Evolutionary conservation across 2,113 vertebrate species (phyloP).

Genomic region (Carollia perspicillata): DNA sequence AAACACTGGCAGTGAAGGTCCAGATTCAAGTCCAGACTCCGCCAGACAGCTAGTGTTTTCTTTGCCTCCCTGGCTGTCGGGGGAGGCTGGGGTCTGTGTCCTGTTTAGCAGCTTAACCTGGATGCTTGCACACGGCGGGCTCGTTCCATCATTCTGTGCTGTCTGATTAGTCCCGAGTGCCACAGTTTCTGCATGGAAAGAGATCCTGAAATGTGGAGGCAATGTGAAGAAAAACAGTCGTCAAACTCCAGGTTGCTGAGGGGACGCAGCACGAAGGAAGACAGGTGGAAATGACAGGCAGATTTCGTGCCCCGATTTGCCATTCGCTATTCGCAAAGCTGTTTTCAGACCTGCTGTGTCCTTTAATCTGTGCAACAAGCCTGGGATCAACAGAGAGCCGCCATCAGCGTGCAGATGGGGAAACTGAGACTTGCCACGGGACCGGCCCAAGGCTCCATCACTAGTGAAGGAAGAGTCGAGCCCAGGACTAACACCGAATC

Average conservation of each 20-base stretch:
- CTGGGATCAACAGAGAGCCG: too few species aligned
- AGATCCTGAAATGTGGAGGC: background rate
- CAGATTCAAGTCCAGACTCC: background rate
- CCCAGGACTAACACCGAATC: background rate
- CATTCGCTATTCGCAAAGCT: background rate
- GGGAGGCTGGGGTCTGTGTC: too few species aligned
- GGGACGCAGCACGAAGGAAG: background rate
- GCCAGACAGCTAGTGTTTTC: fast-evolving
- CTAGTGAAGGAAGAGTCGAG: background rate
- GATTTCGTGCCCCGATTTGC: fast-evolving
- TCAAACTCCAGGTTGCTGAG: background rate
- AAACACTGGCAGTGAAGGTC: too few species aligned
- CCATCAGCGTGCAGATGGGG: background rate
- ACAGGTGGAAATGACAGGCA: background rate
- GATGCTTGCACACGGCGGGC: fast-evolving
- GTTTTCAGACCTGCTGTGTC: background rate
- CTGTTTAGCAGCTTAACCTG: background rate
- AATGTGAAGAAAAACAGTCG: background rate
- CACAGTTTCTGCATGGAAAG: background rate
- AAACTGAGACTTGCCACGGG: background rate
- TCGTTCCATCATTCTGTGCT: background rate
- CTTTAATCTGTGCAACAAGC: background rate
- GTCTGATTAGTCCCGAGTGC: background rate
- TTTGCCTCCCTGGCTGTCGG: background rate
- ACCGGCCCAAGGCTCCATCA: too few species aligned